A percentile compares a stretch with the other conserved stretches of the same genome.
These are phyloP conservation scores for Callipepla californica DNA, from an alignment of 2,113 vertebrate genomes.

Conservation along the genomic window DNA sequence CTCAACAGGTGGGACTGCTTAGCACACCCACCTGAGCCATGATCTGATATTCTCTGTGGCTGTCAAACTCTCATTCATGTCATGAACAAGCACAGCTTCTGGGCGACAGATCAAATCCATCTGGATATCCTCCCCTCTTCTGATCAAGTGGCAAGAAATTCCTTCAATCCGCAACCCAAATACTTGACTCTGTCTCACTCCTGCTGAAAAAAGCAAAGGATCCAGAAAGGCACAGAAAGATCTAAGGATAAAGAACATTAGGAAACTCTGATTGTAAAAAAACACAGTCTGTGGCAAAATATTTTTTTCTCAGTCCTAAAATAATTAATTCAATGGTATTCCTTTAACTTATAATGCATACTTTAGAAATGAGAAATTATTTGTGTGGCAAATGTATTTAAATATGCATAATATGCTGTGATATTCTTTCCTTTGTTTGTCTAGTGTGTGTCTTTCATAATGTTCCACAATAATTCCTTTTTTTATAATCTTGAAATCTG, in stretches of 20 bases:
- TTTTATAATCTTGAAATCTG: slow-evolving; percentile 32
- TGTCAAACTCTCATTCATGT: slow-evolving; percentile 14
- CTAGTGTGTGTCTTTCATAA: not conserved
- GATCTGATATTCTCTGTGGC: not conserved
- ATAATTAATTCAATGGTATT: not conserved
- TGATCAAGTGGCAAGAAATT: slow-evolving; percentile 1
- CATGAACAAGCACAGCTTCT: slow-evolving; percentile 5
- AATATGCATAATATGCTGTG: not conserved
- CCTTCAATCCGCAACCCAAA: not conserved
- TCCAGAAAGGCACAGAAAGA: not conserved
- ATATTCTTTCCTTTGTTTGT: not conserved
- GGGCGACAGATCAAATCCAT: slow-evolving; percentile 33
- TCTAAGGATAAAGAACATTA: not conserved
- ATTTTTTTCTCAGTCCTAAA: not conserved
- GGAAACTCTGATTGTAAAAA: not conserved
- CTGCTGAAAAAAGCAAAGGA: not conserved
- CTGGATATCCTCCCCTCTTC: slow-evolving; percentile 17
- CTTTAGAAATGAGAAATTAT: not conserved
- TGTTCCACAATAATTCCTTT: not conserved
- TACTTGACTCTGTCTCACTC: not conserved
- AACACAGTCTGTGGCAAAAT: not conserved
- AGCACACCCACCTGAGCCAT: not conserved
- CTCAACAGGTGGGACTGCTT: not conserved
- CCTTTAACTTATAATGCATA: not conserved
- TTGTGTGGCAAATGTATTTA: not conserved